These are phyloP conservation scores for Aplochiton taeniatus DNA, from an alignment of 2,797 vertebrate genomes.

Conservation along the genomic window DNA sequence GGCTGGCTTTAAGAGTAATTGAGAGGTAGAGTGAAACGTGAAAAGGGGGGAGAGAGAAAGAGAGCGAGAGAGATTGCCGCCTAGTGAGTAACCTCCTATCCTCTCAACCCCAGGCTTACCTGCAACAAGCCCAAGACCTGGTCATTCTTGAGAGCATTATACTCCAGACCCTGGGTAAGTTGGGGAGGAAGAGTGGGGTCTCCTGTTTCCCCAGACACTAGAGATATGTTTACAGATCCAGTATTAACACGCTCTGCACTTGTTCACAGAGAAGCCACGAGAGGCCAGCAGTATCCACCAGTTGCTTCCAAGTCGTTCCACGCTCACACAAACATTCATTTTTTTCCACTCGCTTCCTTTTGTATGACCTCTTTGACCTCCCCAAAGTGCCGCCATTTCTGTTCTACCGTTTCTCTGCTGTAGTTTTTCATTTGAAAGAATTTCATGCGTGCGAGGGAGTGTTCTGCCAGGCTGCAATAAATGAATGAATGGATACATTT, in stretches of 20 bases:
- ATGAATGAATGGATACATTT: not conserved
- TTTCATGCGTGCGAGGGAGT: slow-evolving; percentile 20
- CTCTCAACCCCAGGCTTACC: slow-evolving; percentile 92
- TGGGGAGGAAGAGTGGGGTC: slow-evolving; percentile 74
- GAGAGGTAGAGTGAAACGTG: slow-evolving; percentile 22
- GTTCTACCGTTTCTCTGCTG: slow-evolving; percentile 22
- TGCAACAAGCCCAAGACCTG: slow-evolving; percentile 98
- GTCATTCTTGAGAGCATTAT: slow-evolving; percentile 99
- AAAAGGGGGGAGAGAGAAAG: slow-evolving; percentile 18
- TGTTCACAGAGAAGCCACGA: slow-evolving; percentile 56
- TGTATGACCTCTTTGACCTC: slow-evolving; percentile 26
- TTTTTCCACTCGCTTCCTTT: slow-evolving; percentile 10
- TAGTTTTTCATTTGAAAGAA: slow-evolving; percentile 22
- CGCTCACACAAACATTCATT: slow-evolving; percentile 23
- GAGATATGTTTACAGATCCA: slow-evolving; percentile 39
- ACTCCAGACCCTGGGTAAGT: slow-evolving; percentile 98
- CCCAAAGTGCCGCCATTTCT: slow-evolving; percentile 20
- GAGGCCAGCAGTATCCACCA: slow-evolving; percentile 35
- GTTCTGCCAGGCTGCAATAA: not conserved
- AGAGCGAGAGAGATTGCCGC: slow-evolving; percentile 52
- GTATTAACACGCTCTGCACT: slow-evolving; percentile 64
- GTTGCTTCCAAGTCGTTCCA: not conserved
- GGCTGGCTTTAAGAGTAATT: slow-evolving; percentile 8
- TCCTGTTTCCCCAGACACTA: slow-evolving; percentile 58
- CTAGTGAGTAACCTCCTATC: slow-evolving; percentile 84